Base-by-base conservation (phyloP, 2,113 vertebrate genomes). In the Odontophorus gujanensis region DNA sequence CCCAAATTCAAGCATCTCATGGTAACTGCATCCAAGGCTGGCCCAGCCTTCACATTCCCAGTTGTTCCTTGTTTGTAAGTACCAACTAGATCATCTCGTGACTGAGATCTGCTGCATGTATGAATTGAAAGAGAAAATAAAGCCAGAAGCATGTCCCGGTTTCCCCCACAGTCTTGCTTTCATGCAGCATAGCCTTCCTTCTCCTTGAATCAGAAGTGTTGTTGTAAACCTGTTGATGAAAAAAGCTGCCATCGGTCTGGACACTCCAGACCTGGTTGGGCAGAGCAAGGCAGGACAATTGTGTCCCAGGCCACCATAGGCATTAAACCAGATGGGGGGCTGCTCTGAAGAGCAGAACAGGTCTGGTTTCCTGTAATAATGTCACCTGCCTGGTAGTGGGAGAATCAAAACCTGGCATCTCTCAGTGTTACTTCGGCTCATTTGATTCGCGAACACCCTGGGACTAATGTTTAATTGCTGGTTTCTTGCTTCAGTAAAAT, bases 281-380 rank as follows among this genome's bases (percentile, higher is more conserved):
- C 36, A 38, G 79, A 80, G 51, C 69, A 40, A 1, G 0, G 36
- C n/a, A 53, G 63, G 42, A 3, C 9, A 25, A n/a, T 48, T 38
- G 74, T 61, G 55, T 34, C 38, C 14, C 5, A 63, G 61, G 9
- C 75, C 77, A 51, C 75, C 16, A 7, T 18, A 38, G 61, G 16
- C 25, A 40, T 40, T 28, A 63, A 40, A 34, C 16, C 36, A 40
- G 36, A 28, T 63, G 36, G 25, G 19, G 61, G 16, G 61, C 36
- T 40, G 36, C 95, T 76, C 91, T 90, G 77, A 84, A 88, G 96
- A 84, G 94, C 61, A 96, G 90, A 79, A 88, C 66, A 73, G 79
- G 26, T 50, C 81, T 36, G 21, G 3, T 25, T 84, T 90, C 75
- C 85, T 11, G 5, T 68, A 92, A 84, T 72, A 85, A 90, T 65